Percentiles rank a stretch among this genome's conserved stretches.
Evolutionary conservation across 2,888 invertebrate species (phyloP).

Genomic region (Calameuta filiformis): DNA sequence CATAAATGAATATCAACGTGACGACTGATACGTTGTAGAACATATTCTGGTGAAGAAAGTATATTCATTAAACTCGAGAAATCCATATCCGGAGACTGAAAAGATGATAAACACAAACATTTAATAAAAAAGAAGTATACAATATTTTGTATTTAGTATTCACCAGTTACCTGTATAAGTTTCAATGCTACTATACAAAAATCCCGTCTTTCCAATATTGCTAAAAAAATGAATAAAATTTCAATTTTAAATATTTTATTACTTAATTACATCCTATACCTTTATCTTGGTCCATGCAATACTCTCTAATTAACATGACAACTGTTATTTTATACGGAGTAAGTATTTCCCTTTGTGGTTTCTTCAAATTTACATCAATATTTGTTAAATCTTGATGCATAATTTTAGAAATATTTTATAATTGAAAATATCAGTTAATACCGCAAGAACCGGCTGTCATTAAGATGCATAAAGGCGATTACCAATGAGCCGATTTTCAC

Average conservation of each 20-base stretch:
- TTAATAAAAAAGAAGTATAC: constrained; percentile 18
- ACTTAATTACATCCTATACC: constrained; percentile 53
- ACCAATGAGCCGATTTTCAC: no score
- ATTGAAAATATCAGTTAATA: neutral
- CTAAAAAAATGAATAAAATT: constrained; percentile 58
- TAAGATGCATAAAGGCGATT: neutral
- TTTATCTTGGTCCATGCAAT: constrained; percentile 73
- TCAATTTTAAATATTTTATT: constrained; percentile 18
- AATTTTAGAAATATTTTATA: neutral
- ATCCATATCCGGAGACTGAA: constrained; percentile 81
- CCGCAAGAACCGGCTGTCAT: neutral
- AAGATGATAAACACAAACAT: constrained; percentile 31
- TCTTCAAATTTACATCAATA: constrained; percentile 58
- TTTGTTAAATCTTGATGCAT: constrained; percentile 62
- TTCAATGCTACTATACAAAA: constrained; percentile 85
- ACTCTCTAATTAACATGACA: constrained; percentile 80
- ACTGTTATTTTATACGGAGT: constrained; percentile 86
- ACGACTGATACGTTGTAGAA: constrained; percentile 70
- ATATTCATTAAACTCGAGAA: constrained; percentile 75
- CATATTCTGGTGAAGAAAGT: constrained; percentile 73
- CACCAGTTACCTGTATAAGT: constrained; percentile 75
- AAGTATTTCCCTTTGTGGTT: constrained; percentile 71
- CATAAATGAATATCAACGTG: constrained; percentile 72
- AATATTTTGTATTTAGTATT: constrained; percentile 10
- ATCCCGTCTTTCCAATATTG: constrained; percentile 73